Percentiles rank a stretch among this genome's conserved stretches.
These are phyloP conservation scores for Pyrochroa serraticornis DNA, from an alignment of 2,888 invertebrate species.

Conservation along the genomic window DNA sequence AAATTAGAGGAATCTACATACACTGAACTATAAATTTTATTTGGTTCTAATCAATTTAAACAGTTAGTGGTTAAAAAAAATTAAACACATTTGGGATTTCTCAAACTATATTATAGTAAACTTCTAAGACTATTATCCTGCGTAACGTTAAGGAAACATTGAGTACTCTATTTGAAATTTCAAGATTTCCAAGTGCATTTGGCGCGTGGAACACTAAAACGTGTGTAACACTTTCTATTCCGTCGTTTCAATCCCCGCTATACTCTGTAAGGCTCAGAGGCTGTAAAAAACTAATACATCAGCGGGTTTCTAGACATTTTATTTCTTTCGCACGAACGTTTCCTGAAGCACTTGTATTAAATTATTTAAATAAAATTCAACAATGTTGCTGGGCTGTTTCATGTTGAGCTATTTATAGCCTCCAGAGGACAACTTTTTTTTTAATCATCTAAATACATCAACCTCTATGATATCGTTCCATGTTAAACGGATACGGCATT, in stretches of 20 bases:
- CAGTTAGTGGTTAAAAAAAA: too few relatives aligned
- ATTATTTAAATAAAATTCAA: conserved; percentile 35
- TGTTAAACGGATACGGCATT: too few relatives aligned
- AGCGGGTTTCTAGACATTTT: conserved; percentile 32
- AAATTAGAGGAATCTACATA: too few relatives aligned
- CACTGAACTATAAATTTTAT: too few relatives aligned
- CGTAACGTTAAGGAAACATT: too few relatives aligned
- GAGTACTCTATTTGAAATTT: neutral
- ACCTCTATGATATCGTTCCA: neutral
- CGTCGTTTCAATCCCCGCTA: conserved; percentile 26
- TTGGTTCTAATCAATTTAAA: too few relatives aligned
- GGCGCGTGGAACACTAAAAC: conserved; percentile 25
- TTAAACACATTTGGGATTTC: too few relatives aligned
- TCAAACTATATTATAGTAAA: too few relatives aligned
- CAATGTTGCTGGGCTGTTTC: conserved; percentile 21
- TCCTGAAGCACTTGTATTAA: conserved; percentile 27
- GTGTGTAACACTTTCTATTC: conserved; percentile 26
- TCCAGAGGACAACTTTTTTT: conserved; percentile 9
- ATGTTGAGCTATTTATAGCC: conserved; percentile 18
- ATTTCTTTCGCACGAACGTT: conserved; percentile 27
- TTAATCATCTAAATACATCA: conserved; percentile 9
- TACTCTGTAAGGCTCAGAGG: conserved; percentile 21
- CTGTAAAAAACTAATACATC: conserved; percentile 35
- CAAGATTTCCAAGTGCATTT: conserved; percentile 11
- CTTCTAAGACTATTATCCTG: too few relatives aligned